Conservation (phyloP, 2,888 invertebrate species). For the Trilocha varians region DNA sequence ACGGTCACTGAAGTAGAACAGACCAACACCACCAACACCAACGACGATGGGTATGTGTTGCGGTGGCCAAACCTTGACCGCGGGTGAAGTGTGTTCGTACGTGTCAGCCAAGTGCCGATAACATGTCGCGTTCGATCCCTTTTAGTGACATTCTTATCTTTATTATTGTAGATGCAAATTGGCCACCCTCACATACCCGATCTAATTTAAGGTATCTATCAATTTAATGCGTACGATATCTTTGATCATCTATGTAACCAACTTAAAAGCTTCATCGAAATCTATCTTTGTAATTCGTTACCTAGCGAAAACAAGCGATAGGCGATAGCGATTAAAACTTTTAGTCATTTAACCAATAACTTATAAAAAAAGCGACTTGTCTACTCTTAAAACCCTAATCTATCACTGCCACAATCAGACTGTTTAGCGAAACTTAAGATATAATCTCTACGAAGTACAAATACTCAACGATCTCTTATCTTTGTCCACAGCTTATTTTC, state of each 20-base stretch:
- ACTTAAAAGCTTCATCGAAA: not conserved
- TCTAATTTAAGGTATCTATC: slow-evolving; percentile 65
- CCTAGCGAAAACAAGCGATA: not conserved
- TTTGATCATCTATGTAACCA: not conserved
- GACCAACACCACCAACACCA: slow-evolving; percentile 76
- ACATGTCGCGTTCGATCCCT: slow-evolving; percentile 33
- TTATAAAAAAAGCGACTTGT: too few species aligned
- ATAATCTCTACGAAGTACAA: too few species aligned
- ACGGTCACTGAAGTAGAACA: slow-evolving; percentile 87
- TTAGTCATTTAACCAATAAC: too few species aligned
- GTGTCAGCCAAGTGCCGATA: slow-evolving; percentile 50
- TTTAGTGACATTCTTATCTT: slow-evolving; percentile 35
- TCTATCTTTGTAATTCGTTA: not conserved
- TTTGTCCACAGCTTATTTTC: slow-evolving; percentile 92
- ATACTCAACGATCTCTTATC: slow-evolving; percentile 5
- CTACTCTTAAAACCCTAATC: too few species aligned
- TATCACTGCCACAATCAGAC: too few species aligned
- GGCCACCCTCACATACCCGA: slow-evolving; percentile 73
- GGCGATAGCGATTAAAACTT: too few species aligned
- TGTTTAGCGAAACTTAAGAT: too few species aligned
- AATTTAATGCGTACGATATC: slow-evolving; percentile 11
- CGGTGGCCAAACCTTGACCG: slow-evolving; percentile 65
- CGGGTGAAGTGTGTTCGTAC: slow-evolving; percentile 34
- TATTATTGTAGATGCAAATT: slow-evolving; percentile 29
- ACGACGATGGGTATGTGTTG: slow-evolving; percentile 90